Base-by-base conservation (phyloP, 1,140 invertebrate species). In the Asbolus verrucosus region DNA sequence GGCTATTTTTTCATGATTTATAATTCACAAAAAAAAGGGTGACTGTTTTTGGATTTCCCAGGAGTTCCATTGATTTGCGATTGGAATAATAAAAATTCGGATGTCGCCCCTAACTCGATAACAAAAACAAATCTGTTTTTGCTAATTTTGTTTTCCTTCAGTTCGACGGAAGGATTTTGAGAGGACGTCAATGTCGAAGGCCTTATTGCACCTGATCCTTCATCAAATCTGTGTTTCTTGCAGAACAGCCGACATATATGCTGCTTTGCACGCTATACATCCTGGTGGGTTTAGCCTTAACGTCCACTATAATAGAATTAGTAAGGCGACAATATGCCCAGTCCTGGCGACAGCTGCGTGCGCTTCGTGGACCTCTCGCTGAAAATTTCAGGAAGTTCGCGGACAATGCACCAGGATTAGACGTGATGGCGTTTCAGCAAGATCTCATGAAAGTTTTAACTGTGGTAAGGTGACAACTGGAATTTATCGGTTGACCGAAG, bases 231-330 rank as follows among this genome's bases (percentile, higher is more conserved):
- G 8, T 67, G 71, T 72, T 69, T 15, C 73, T 68, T 74, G 78
- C 81, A 95, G 92, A 92, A 75, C 89, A 91, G 76, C 92, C 92
- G 18, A 91, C 91, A 73, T 96, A 95, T 80, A 94, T 96, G 89
- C 82, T 97, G 61, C 82, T 94, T 0, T 96, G 94, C 80, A 96
- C 94, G 0, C 77, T 97, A 67, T 98, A 98, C 83, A 94, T 98
- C 73, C 85, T 98, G 61, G 90, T 98, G 65, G 97, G 97, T 2
- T 84, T 98, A 80, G 95, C 96, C 1, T 81, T 98, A 38, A 96
- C 96, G 1, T 94, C 95, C 0, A 98, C 96, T 70, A 96, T 97
- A 73, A 97, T 97, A 75, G 95, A 97, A 82, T 82, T 95, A 67
- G 92, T 95, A 27, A 82, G 93, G 54, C 83, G 91, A 60, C 93